Percentiles rank a stretch among this genome's conserved stretches.
Evolutionary conservation across 2,797 vertebrate species (phyloP).

Genomic region (Steatocranus sp.): DNA sequence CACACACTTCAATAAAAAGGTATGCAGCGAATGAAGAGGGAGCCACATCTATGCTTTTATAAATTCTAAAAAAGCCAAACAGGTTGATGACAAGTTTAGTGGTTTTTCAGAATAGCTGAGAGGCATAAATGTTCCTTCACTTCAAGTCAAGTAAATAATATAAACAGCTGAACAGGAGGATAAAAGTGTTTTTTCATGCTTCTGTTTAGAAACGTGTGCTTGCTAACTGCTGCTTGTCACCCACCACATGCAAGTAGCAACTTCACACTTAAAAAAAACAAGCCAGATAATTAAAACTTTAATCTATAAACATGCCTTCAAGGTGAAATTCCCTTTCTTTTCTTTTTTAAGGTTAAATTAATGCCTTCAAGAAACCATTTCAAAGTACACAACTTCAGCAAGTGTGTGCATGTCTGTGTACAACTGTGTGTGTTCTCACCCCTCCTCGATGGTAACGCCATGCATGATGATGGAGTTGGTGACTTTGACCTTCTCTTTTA

Average conservation of each 20-base stretch:
- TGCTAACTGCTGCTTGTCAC: neutral
- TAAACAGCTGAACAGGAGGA: neutral
- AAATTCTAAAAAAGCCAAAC: neutral
- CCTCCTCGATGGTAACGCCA: conserved; percentile 92
- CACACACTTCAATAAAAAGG: neutral
- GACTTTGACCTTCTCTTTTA: conserved; percentile 91
- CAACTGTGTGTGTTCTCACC: conserved; percentile 76
- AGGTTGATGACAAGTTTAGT: neutral
- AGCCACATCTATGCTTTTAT: neutral
- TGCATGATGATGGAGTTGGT: conserved; percentile 96
- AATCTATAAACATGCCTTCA: conserved; percentile 16
- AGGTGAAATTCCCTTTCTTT: neutral
- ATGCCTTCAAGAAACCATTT: neutral
- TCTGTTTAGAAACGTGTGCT: conserved; percentile 2
- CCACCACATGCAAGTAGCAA: neutral
- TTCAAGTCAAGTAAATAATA: neutral
- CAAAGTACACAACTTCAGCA: neutral
- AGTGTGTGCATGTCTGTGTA: conserved; percentile 1
- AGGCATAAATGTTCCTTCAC: neutral
- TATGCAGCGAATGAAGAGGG: neutral
- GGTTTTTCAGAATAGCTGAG: neutral
- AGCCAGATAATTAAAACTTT: neutral
- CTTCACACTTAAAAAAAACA: neutral
- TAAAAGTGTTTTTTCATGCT: neutral
- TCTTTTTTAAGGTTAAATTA: neutral